Evolutionary conservation across 2,797 vertebrate species (phyloP).

Genomic region (Brotula barbata): DNA sequence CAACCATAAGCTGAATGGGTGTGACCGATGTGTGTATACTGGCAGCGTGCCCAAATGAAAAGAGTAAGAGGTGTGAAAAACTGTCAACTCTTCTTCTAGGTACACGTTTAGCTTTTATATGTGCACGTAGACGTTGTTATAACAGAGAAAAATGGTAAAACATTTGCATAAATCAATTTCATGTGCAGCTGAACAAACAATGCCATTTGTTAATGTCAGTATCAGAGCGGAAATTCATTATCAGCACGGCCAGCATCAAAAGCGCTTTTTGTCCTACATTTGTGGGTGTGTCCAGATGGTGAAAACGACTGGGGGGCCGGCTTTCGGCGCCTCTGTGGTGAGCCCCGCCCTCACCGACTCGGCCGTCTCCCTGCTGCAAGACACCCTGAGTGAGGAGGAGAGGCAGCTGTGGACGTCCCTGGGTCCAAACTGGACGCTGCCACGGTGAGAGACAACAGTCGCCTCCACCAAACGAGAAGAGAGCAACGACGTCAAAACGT

Average conservation of each 20-base stretch:
- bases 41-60: conserved; percentile 45
- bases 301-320: conserved; percentile 81
- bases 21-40: conserved; percentile 41
- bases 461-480: no score
- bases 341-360: conserved; percentile 83
- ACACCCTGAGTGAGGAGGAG: conserved; percentile 78
- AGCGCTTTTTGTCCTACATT: no score
- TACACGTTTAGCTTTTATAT: no score
- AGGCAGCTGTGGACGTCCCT: conserved; percentile 82
- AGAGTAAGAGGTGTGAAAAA: conserved; percentile 11
- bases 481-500: no score
- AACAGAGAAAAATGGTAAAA: no score
- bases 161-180: no score
- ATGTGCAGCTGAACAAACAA: no score
- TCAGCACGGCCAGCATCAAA: no score
- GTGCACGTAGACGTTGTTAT: no score
- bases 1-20: conserved; percentile 30
- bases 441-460: conserved; percentile 71
- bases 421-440: conserved; percentile 84
- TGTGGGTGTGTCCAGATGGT: conserved; percentile 78
- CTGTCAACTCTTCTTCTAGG: not conserved
- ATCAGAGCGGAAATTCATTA: no score
- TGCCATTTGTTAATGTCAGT: no score
- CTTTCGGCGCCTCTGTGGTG: conserved; percentile 74
- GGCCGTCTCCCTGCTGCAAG: conserved; percentile 80